phyloP scores from a whole-genome alignment of 1,140 invertebrate species.

The Drosophila athabasca region DNA sequence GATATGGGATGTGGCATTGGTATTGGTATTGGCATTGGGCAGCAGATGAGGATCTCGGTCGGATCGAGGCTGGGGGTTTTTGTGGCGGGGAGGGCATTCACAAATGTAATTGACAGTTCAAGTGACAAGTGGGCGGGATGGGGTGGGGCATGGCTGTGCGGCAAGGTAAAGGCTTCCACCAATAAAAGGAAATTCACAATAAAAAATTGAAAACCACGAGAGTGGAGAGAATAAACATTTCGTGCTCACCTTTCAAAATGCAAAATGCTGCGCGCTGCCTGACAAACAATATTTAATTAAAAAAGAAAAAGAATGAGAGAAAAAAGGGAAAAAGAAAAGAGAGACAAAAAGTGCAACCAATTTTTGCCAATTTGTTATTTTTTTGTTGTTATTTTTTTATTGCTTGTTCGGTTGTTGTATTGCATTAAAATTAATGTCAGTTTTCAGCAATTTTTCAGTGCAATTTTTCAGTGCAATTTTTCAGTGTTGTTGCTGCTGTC shows the following conservation, averaged over 20 bases:
- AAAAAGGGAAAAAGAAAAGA: not conserved
- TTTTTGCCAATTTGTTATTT: constrained; percentile 8
- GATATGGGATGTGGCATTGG: constrained; percentile 50
- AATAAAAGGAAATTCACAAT: constrained; percentile 41
- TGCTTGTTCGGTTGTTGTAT: constrained; percentile 9
- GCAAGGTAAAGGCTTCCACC: constrained; percentile 34
- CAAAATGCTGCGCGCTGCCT: constrained; percentile 26
- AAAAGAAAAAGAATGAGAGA: not conserved
- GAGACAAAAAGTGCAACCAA: constrained; percentile 4
- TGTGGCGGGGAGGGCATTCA: constrained; percentile 11
- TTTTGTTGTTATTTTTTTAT: constrained; percentile 2
- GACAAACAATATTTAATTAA: constrained; percentile 51
- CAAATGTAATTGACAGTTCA: constrained; percentile 78
- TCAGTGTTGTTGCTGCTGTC: constrained; percentile 1
- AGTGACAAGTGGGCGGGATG: constrained; percentile 49
- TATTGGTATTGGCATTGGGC: too few relatives aligned
- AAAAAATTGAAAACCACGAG: constrained; percentile 18
- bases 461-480: constrained; percentile 29
- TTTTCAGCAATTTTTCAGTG: constrained; percentile 43
- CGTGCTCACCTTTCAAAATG: constrained; percentile 34
- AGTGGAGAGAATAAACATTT: not conserved
- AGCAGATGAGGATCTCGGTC: too few relatives aligned
- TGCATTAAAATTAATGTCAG: constrained; percentile 55
- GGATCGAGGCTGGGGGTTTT: constrained; percentile 6
- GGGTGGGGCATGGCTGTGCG: constrained; percentile 2